Base-by-base conservation (phyloP, 2,113 vertebrate species). In the Nerophis ophidion region DNA sequence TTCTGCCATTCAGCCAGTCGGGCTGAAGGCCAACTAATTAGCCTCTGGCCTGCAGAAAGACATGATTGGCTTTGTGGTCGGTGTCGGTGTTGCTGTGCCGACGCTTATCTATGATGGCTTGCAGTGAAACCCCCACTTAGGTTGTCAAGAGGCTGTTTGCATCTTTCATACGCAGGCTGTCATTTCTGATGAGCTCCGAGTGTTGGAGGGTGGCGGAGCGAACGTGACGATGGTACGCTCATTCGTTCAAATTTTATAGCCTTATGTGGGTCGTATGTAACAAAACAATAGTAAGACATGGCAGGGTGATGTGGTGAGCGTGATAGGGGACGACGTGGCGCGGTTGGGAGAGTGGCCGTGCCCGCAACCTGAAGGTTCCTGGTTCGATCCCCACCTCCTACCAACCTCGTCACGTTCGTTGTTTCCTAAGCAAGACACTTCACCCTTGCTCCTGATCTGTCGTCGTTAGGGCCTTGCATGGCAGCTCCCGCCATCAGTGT, bases 21-120 rank as follows among this genome's bases (percentile, higher is more conserved):
- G 61, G 67, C 65, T 71, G 68, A 72, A 77, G 75, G 58, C 68
- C 75, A 72, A 61, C 73, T 61, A 80, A 81, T 83, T 83, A 69
- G 68, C 81, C 76, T 80, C 69, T 82, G 76, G 68, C 76, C 80
- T 79, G 55, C 65, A 68, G 61, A 78, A 66, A 74, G 58, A 36
- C 50, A 61, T 65, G 68, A 69, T 76, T 62, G 5, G 47, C 65
- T 65, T 71, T 72, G 59, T 60, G 63, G 75, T 70, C 71, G 79
- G 61, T 69, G 75, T 66, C 70, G 74, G 57, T 60, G 65, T 75
- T 70, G 19, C 36, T 56, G 5, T 13, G 16, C 10, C 40, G 12
- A 62, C 68, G 65, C 65, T 66, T 74, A 77, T 80, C 72, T 77
- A 16, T 72, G 72, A 76, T 81, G 73, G 76, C 73, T 60, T n/a